Evolutionary conservation across 2,113 vertebrate species (phyloP).

Genomic region (Hippocampus guttulatus): DNA sequence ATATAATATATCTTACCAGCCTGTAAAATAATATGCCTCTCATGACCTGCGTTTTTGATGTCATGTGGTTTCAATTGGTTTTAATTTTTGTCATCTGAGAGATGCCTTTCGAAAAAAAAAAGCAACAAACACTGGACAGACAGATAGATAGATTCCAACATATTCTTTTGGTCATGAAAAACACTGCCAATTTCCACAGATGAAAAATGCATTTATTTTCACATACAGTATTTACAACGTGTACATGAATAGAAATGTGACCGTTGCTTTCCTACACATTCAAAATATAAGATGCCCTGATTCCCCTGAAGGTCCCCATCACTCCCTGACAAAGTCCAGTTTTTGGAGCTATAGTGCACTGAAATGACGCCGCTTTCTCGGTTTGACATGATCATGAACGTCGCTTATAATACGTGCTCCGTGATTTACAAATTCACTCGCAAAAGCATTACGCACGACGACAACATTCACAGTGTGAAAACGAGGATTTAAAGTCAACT

Average conservation of each 20-base stretch:
- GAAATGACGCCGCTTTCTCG: not conserved
- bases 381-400: too few relatives aligned
- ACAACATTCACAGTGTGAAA: not conserved
- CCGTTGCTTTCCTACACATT: not conserved
- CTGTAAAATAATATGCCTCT: too few relatives aligned
- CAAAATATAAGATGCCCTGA: not conserved
- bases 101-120: too few relatives aligned
- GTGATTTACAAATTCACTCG: not conserved
- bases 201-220: slow-evolving; percentile 13
- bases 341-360: not conserved
- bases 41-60: too few relatives aligned
- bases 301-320: not conserved
- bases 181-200: not conserved
- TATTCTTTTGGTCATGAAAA: not conserved
- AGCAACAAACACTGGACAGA: too few relatives aligned
- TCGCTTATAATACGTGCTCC: not conserved
- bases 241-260: not conserved
- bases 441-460: not conserved
- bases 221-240: not conserved
- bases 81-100: too few relatives aligned
- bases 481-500: not conserved
- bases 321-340: not conserved
- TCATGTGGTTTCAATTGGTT: too few relatives aligned
- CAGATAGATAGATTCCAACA: not conserved
- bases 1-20: too few relatives aligned